phyloP scores from a whole-genome alignment of 2,888 invertebrate species.

The Leptinotarsa juncta region DNA sequence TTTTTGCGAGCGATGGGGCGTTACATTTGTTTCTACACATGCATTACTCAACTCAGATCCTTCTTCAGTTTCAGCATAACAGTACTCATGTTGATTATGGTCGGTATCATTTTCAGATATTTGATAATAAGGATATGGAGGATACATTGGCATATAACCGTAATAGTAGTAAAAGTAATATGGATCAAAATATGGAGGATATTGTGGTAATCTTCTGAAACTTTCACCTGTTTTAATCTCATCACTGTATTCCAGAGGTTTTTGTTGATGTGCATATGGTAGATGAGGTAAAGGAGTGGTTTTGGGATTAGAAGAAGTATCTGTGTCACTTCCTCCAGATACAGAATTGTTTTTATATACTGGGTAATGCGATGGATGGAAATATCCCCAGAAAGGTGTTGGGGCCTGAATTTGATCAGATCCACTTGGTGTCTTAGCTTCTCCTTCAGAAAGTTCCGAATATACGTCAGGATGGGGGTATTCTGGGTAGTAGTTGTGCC shows the following conservation, averaged over 20 bases:
- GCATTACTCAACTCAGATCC: neutral
- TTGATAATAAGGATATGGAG: constrained; percentile 55
- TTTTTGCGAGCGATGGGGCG: neutral
- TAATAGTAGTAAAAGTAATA: constrained; percentile 59
- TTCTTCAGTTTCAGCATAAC: constrained; percentile 37
- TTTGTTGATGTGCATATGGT: constrained; percentile 28
- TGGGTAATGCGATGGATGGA: constrained; percentile 41
- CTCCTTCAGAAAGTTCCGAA: constrained; percentile 17
- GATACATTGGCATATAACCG: constrained; percentile 60
- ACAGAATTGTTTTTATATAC: neutral
- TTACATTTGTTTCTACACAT: neutral
- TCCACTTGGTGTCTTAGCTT: neutral
- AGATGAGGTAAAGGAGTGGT: constrained; percentile 38
- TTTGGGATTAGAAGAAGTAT: constrained; percentile 34
- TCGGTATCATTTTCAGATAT: constrained; percentile 57
- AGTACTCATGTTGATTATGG: constrained; percentile 61
- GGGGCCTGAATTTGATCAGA: neutral
- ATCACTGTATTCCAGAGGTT: constrained; percentile 33
- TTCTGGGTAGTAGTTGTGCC: constrained; percentile 39
- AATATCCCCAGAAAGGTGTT: constrained; percentile 50
- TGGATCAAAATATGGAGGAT: constrained; percentile 62
- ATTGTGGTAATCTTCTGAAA: constrained; percentile 42
- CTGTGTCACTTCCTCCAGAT: neutral
- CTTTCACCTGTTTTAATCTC: constrained; percentile 40
- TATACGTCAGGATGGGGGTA: constrained; percentile 23